These are phyloP conservation scores for Stichopus chloronotus DNA, from an alignment of 35 echinoderm and acorn worm genomes.

Conservation along the genomic window DNA sequence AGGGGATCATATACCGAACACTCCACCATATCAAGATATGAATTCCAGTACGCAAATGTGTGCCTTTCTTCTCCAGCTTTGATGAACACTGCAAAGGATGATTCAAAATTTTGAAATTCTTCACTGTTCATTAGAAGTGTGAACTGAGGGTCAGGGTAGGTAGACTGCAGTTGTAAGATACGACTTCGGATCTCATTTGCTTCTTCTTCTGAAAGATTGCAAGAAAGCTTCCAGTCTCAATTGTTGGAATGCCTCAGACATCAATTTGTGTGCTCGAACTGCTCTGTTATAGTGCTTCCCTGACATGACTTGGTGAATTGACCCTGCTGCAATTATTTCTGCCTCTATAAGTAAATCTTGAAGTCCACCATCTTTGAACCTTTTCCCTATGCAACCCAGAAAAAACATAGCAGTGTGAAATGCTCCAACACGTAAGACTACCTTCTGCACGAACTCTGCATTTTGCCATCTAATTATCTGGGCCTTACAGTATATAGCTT, in stretches of 20 bases:
- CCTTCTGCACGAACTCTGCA: conserved; percentile 48
- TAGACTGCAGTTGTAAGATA: neutral
- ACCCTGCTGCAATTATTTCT: conserved; percentile 69
- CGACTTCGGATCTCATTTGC: neutral
- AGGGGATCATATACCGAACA: conserved; percentile 36
- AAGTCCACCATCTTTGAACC: conserved; percentile 79
- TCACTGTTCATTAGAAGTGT: conserved; percentile 26
- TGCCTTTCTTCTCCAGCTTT: neutral
- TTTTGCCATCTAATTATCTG: conserved; percentile 67
- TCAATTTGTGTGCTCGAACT: conserved; percentile 70
- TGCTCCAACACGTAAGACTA: conserved; percentile 67
- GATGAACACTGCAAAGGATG: conserved; percentile 10
- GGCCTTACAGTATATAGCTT: conserved; percentile 78
- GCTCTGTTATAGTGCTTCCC: conserved; percentile 73
- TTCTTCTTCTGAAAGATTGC: conserved; percentile 39
- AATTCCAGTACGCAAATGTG: conserved; percentile 63
- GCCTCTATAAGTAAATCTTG: conserved; percentile 65
- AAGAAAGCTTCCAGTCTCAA: conserved; percentile 58
- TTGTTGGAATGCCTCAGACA: conserved; percentile 66
- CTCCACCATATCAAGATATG: conserved; percentile 69
- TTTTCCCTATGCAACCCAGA: conserved; percentile 65
- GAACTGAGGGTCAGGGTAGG: conserved; percentile 21
- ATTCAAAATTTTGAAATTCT: conserved; percentile 23
- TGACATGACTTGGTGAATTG: conserved; percentile 58
- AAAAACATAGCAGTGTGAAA: conserved; percentile 73